Base-by-base conservation (phyloP, 2,797 vertebrate genomes). In the Rhynchotus rufescens region DNA sequence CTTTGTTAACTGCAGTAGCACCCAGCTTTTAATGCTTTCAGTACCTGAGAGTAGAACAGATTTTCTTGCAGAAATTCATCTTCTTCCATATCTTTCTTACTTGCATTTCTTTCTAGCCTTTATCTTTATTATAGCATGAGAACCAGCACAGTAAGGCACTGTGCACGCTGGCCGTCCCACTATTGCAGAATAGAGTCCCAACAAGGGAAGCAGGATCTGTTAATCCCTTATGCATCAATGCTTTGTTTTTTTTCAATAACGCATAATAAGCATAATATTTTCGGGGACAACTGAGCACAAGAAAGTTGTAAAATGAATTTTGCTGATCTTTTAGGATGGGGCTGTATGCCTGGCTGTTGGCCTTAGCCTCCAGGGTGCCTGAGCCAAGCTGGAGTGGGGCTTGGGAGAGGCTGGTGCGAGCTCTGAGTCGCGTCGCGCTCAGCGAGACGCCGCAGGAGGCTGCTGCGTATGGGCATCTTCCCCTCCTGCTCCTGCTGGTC, bases 201-300 rank as follows among this genome's bases (percentile, higher is more conserved):
- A 67, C 40, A 85, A 73, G 71, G 80, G 52, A 76, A 44, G 10
- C 72, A 10, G 60, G 28, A 91, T 86, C 77, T 10, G 6, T 91
- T 95, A 71, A 90, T 91, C 77, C 89, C 71, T 83, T 91, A 71
- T 93, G 86, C 92, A 81, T 42, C 86, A 92, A 90, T 52, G 56
- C 80, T 93, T 92, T 80, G 73, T 42, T 42, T 12, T 23, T 23
- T 49, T 49, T 49, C 20, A 6, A 6, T 49, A 49, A 49, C 23
- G 22, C 45, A 22, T 47, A 47, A 11, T 12, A 47, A 21, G 9
- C 9, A 47, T 47, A 47, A 22, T 42, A 36, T 36, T 36, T 36
- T 36, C 9, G 36, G 36, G 36, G 64, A 71, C 12, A 20, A 77
- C 23, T 25, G 66, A 76, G 44, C 75, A 75, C 8, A 68, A 83